Evolutionary conservation across 2,797 vertebrate genomes (phyloP).

Genomic region (Sebastes steindachneri): DNA sequence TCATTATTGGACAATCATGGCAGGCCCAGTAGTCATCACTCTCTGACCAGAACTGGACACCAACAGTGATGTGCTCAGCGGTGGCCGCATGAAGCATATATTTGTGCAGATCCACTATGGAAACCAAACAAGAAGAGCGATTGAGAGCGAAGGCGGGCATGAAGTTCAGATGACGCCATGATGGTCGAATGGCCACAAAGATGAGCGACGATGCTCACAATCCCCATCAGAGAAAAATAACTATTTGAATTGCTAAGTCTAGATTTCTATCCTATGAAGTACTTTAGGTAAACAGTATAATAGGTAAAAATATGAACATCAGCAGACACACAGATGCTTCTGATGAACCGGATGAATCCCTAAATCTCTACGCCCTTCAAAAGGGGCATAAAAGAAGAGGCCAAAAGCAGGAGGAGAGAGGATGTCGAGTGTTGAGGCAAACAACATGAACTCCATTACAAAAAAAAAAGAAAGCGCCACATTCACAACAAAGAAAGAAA

Average conservation of each 20-base stretch:
- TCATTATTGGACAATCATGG: constrained; percentile 62
- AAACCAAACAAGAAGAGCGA: constrained; percentile 43
- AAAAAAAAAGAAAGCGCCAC: constrained; percentile 68
- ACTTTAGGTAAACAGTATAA: constrained; percentile 10
- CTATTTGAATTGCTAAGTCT: background rate
- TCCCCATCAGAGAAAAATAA: background rate
- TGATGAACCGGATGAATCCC: constrained; percentile 2
- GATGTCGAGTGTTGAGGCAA: constrained; percentile 55
- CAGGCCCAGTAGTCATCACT: constrained; percentile 41
- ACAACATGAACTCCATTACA: constrained; percentile 67
- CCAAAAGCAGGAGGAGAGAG: background rate
- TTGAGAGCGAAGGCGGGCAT: background rate
- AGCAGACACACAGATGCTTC: constrained; percentile 18
- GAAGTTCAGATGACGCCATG: constrained; percentile 27
- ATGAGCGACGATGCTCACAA: background rate
- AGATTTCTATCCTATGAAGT: background rate
- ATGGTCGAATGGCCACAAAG: background rate
- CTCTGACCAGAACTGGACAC: constrained; percentile 49
- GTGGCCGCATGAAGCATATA: constrained; percentile 14
- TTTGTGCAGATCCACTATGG: constrained; percentile 50
- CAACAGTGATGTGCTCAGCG: constrained; percentile 38
- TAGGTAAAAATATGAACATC: background rate
- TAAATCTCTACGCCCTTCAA: constrained; percentile 13
- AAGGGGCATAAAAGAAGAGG: background rate
- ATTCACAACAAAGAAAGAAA: constrained; percentile 66